These are phyloP conservation scores for Rhopalosiphum nymphaeae DNA, from an alignment of 2,888 invertebrate species.

Conservation along the genomic window DNA sequence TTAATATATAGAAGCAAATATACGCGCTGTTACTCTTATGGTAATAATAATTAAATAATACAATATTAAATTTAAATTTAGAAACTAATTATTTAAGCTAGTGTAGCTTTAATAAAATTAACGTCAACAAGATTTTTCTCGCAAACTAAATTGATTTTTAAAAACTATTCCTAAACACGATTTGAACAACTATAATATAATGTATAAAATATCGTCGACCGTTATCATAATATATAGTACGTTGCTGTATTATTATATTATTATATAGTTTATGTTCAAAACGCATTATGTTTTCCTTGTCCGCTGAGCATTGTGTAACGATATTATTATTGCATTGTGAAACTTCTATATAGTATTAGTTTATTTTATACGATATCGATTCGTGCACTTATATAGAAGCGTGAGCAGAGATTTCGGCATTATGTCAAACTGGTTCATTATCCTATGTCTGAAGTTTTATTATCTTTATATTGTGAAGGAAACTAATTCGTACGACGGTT, in stretches of 20 bases:
- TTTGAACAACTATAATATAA: background rate
- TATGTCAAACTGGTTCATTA: background rate
- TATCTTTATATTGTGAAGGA: background rate
- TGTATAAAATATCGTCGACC: background rate
- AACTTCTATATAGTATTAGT: background rate
- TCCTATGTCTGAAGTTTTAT: background rate
- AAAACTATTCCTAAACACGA: slow-evolving; percentile 3
- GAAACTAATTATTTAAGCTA: background rate
- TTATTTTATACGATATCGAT: background rate
- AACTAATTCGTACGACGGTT: background rate
- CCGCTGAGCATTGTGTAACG: background rate
- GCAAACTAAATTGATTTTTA: background rate
- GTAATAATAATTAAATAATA: background rate
- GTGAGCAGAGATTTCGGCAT: background rate
- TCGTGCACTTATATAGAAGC: background rate
- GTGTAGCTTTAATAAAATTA: background rate
- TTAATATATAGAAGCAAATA: no score
- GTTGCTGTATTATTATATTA: background rate
- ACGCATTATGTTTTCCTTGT: slow-evolving; percentile 25
- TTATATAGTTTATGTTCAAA: background rate
- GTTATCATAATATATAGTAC: background rate
- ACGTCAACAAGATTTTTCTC: background rate
- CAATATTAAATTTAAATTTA: background rate
- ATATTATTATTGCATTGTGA: slow-evolving; percentile 20
- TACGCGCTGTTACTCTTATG: no score